These are phyloP conservation scores for Trialeurodes vaporariorum DNA, from an alignment of 1,140 invertebrate genomes.

Conservation along the genomic window DNA sequence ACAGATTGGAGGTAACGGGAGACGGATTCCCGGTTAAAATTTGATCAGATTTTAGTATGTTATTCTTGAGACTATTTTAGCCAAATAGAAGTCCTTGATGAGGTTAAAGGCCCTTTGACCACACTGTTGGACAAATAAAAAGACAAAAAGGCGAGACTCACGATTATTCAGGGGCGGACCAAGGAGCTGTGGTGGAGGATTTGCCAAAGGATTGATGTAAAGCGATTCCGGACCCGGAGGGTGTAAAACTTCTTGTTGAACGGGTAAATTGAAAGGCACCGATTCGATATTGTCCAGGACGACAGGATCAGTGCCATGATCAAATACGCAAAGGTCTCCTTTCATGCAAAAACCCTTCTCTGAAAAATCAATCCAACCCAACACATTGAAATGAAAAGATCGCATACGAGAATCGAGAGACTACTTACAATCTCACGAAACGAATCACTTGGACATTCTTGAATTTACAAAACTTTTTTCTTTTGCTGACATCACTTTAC, in stretches of 20 bases:
- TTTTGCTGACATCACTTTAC: too few species aligned
- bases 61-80: too few species aligned
- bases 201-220: neutral
- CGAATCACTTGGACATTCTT: too few species aligned
- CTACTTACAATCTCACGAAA: too few species aligned
- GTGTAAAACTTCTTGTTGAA: neutral
- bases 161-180: neutral
- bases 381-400: neutral
- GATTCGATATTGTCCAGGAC: slow-evolving; percentile 70
- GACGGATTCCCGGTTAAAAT: too few species aligned
- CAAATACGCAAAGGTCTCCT: slow-evolving; percentile 87
- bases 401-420: too few species aligned
- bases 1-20: too few species aligned
- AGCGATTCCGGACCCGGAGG: neutral
- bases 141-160: neutral
- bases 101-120: too few species aligned
- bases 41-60: too few species aligned
- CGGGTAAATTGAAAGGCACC: neutral
- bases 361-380: slow-evolving; percentile 30
- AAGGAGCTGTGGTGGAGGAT: neutral
- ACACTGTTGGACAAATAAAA: too few species aligned
- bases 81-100: too few species aligned
- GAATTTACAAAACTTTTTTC: too few species aligned
- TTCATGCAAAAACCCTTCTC: slow-evolving; percentile 92
- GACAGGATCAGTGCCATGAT: slow-evolving; percentile 89